A percentile compares a stretch with the other conserved stretches of the same genome.
phyloP scores from a whole-genome alignment of 92 coral and sea anemone species.

The Actinostola sp. region DNA sequence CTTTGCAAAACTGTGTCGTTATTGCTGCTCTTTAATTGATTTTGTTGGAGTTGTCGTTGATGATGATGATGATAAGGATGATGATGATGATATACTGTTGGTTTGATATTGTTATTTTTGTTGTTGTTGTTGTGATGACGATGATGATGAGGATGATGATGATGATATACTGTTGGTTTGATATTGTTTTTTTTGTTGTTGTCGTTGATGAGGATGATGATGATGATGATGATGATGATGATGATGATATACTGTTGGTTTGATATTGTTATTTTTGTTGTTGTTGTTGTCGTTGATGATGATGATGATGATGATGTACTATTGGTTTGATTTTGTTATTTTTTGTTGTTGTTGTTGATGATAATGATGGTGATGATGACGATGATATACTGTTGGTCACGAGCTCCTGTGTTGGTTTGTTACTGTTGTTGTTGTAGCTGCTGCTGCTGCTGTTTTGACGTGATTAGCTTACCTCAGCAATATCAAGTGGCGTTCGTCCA shows the following conservation, averaged over 20 bases:
- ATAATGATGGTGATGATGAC: no score
- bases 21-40: not conserved
- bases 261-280: no score
- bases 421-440: not conserved
- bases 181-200: no score
- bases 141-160: no score
- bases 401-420: not conserved
- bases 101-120: no score
- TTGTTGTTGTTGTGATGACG: no score
- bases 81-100: not conserved
- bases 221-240: not conserved
- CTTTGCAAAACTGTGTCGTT: not conserved
- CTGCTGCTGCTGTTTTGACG: no score
- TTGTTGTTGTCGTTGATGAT: not conserved
- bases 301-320: not conserved
- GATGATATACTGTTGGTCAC: no score
- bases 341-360: no score
- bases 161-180: no score
- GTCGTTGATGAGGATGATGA: not conserved
- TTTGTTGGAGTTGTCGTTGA: not conserved
- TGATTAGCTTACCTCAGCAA: conserved; percentile 79
- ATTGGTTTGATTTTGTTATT: no score
- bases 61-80: not conserved
- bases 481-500: conserved; percentile 86
- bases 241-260: not conserved